A percentile compares a stretch with the other conserved stretches of the same genome.
Evolutionary conservation across 2,113 vertebrate species (phyloP).

Genomic region (Pangasianodon hypophthalmus): DNA sequence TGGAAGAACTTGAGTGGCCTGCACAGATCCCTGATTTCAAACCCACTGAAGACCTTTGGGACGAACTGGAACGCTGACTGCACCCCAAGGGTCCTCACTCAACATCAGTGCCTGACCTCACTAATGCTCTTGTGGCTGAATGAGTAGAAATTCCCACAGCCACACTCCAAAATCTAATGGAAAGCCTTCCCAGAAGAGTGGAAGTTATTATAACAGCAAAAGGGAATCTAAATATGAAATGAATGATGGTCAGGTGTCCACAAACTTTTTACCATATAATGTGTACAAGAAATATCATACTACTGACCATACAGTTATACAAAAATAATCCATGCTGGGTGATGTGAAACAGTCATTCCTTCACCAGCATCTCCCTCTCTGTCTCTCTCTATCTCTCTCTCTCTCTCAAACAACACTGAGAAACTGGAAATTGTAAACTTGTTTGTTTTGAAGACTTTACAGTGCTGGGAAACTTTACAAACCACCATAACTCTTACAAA

Average conservation of each 20-base stretch:
- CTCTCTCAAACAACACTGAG: too few species aligned
- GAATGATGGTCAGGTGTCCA: neutral
- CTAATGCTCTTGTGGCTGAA: neutral
- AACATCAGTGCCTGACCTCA: neutral
- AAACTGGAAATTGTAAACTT: neutral
- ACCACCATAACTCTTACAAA: neutral
- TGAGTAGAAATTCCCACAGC: neutral
- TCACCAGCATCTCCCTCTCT: neutral
- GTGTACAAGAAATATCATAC: neutral
- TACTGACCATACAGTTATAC: neutral
- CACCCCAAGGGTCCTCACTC: neutral
- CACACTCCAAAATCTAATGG: neutral
- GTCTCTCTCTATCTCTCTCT: too few species aligned
- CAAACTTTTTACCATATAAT: neutral
- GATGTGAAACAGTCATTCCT: neutral
- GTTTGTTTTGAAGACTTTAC: neutral
- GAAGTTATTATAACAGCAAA: neutral
- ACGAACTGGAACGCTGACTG: neutral
- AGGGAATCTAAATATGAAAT: neutral
- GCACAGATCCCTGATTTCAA: neutral
- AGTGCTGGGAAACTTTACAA: neutral
- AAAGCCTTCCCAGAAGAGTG: neutral
- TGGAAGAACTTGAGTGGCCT: neutral
- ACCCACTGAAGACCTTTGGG: neutral
- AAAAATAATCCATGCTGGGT: neutral